Percentiles rank a stretch among this genome's conserved stretches.
Conservation (phyloP, 2,888 invertebrate species). For the Cyaniris semiargus region DNA sequence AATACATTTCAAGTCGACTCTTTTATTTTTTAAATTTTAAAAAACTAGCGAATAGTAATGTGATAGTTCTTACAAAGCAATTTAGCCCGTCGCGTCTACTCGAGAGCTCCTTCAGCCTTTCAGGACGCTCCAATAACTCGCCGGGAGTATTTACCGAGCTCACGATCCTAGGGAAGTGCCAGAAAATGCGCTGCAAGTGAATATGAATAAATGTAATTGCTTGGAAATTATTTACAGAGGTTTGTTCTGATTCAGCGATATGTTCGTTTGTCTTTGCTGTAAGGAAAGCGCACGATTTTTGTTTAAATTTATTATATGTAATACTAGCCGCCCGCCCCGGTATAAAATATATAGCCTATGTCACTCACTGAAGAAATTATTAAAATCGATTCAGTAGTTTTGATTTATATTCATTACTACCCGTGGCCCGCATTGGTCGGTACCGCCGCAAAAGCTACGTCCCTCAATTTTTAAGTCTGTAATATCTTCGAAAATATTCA, state of each 20-base stretch:
- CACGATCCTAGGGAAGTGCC: neutral
- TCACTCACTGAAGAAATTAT: too few relatives aligned
- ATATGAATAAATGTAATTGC: neutral
- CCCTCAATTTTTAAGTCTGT: too few relatives aligned
- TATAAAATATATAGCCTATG: too few relatives aligned
- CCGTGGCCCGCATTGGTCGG: too few relatives aligned
- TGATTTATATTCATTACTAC: too few relatives aligned
- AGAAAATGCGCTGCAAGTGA: conserved; percentile 11
- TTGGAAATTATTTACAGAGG: neutral
- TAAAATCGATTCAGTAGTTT: too few relatives aligned
- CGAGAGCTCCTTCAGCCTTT: conserved; percentile 9
- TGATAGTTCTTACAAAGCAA: conserved; percentile 14
- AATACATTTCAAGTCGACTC: neutral
- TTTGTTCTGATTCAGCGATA: neutral
- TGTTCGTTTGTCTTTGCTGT: neutral
- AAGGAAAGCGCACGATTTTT: neutral
- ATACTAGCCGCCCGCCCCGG: too few relatives aligned
- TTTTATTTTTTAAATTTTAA: neutral
- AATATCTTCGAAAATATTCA: too few relatives aligned
- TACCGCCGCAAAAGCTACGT: too few relatives aligned
- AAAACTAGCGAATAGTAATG: conserved; percentile 13
- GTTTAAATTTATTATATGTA: neutral
- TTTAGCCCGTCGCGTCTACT: conserved; percentile 14
- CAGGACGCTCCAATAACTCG: conserved; percentile 10
- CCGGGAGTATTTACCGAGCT: neutral